Base-by-base conservation (phyloP, 2,888 invertebrate genomes). In the Melanophora roralis region DNA sequence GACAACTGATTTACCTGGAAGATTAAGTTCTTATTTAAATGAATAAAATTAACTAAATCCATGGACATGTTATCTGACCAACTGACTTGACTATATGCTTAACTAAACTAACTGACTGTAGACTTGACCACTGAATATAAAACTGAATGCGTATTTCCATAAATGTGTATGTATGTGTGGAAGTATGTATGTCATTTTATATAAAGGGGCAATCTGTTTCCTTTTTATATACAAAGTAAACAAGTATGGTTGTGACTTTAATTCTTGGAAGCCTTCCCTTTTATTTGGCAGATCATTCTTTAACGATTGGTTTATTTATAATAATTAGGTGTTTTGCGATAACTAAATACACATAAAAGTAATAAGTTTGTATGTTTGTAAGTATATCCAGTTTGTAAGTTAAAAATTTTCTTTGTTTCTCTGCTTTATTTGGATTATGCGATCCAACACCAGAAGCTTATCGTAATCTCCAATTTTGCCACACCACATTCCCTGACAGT, bases 241-340 rank as follows among this genome's bases (percentile, higher is more conserved):
- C 1, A 23, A 49, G 14, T 67, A 27, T 36, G 40, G 21, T 32
- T 49, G 67, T 34, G 57, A 78, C 60, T 69, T 32, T 14, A 64
- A 57, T 80, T 80, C 80, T 64, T 77, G 77, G 80, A 80, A 80
- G 72, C 47, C 74, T 69, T 77, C 60, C 47, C 38, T 45, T 64
- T 34, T 40, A 40, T 49, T 69, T 21, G 55, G 73, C 86, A 86
- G 88, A 88, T 88, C 86, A 87, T 87, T 87, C 87, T 88, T 88
- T 86, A 86, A 84, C 86, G 88, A 88, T 88, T 88, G 88, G 87
- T 87, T 88, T 88, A 88, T 88, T 88, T 88, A 88, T 88, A 88
- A 88, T 88, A 88, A 88, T 88, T 88, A 88, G 88, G 88, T 88
- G 87, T 87, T 85, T 85, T 85, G 85, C 57, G 64, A 69, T 69